Base-by-base conservation (phyloP, 2,888 invertebrate genomes). In the Drosophila paramelanica region DNA sequence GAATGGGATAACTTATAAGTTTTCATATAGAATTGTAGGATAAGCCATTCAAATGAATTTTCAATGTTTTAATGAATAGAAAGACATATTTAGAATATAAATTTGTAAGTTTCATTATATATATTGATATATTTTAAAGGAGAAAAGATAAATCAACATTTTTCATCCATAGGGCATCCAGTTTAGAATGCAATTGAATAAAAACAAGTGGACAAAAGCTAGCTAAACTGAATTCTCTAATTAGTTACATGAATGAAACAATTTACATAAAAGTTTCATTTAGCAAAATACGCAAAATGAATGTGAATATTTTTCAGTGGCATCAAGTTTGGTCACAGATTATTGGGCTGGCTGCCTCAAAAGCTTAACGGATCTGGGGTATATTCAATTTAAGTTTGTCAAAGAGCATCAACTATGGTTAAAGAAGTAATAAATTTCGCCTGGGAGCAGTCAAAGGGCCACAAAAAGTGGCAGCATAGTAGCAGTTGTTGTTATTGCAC, bases 331-430 rank as follows among this genome's bases (percentile, higher is more conserved):
- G 36, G 46, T 13, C 36, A 46, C 39, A 11, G 39, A 68, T 55
- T 41, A 60, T 68, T 61, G 60, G 23, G n/a, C 55, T 61, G 17
- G 36, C 11, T 33, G 39, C n/a, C 65, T 57, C 17, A 10, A 36
- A 20, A 39, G 49, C 52, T 45, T 47, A 50, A 50, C 43, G 42
- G 53, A 52, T 53, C 47, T 38, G 20, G 49, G 57, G 43, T 60
- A 60, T 67, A 77, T 77, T 73, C 64, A 77, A 75, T 75, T 77
- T 46, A 77, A 73, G 73, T 73, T 67, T 77, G 50, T 77, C 75
- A 75, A 75, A 77, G 78, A 46, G 67, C 75, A 56, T 58, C 62
- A 55, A 62, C 72, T 62, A 58, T 67, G 73, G 77, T 47, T 56
- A 67, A 73, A 73, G 67, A 77, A 67, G 67, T 67, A 77, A 75